These are phyloP conservation scores for Eonycteris spelaea DNA, from an alignment of 2,113 vertebrate genomes.

Conservation along the genomic window DNA sequence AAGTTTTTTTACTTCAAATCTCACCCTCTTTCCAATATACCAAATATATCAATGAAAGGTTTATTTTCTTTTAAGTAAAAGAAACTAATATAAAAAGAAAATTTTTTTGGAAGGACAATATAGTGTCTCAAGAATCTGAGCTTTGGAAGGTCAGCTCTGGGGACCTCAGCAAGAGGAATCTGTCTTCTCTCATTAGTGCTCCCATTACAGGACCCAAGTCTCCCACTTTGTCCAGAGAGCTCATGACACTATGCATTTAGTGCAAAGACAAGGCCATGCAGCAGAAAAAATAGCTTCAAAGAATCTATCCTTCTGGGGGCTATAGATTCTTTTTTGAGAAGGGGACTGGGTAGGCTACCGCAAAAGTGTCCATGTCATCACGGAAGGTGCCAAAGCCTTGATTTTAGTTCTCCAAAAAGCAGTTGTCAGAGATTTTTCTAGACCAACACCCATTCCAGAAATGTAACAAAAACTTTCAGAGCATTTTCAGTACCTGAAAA, in stretches of 20 bases:
- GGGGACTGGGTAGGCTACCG: background rate
- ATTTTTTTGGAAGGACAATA: background rate
- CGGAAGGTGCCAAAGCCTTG: background rate
- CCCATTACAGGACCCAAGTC: accelerated
- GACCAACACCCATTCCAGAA: background rate
- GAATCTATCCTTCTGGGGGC: background rate
- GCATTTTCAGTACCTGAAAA: background rate
- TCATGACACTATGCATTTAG: background rate
- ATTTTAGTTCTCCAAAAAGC: background rate
- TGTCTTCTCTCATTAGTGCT: background rate
- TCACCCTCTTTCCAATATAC: background rate
- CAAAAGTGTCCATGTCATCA: background rate
- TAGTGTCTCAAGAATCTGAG: background rate
- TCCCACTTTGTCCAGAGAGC: background rate
- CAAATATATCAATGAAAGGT: background rate
- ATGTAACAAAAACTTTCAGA: background rate
- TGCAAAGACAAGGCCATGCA: background rate
- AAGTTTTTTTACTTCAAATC: background rate
- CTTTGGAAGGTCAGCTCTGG: background rate
- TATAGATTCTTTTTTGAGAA: background rate
- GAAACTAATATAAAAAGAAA: background rate
- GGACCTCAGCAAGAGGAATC: background rate
- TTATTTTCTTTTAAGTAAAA: background rate
- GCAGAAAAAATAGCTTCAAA: background rate
- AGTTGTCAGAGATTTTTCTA: background rate